Evolutionary conservation across 2,888 invertebrate genomes (phyloP).

Genomic region (Cataglyphis cursor): DNA sequence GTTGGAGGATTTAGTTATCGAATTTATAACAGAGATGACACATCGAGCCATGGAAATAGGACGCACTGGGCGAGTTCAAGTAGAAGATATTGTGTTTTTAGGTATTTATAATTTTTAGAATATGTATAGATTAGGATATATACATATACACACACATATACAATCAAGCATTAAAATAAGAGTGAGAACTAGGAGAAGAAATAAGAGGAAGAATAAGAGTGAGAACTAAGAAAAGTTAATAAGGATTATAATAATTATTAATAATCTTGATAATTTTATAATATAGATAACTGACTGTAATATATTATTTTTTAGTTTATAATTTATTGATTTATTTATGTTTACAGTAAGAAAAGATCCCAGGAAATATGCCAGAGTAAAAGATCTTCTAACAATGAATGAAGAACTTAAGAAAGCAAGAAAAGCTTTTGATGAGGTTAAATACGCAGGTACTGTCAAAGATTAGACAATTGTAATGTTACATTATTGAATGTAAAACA

Average conservation of each 20-base stretch:
- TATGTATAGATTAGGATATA: not conserved
- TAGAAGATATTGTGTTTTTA: conserved; percentile 97
- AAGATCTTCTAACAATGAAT: conserved; percentile 98
- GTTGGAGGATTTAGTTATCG: conserved; percentile 98
- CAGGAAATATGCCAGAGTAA: conserved; percentile 98
- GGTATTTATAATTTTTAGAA: conserved; percentile 80
- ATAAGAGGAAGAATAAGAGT: too few species aligned
- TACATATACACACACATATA: too few species aligned
- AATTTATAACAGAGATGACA: conserved; percentile 98
- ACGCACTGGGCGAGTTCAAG: conserved; percentile 97
- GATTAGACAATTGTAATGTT: conserved; percentile 77
- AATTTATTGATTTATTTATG: conserved; percentile 32
- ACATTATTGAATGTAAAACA: conserved; percentile 45
- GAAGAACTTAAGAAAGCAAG: conserved; percentile 99
- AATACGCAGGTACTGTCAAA: conserved; percentile 94
- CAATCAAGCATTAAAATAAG: too few species aligned
- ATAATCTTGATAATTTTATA: not conserved
- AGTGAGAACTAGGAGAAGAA: not conserved
- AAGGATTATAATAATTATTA: not conserved
- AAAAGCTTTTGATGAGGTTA: conserved; percentile 99
- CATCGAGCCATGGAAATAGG: conserved; percentile 98
- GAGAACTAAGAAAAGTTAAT: not conserved
- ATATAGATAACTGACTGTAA: not conserved
- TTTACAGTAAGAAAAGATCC: conserved; percentile 96
- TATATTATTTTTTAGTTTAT: not conserved